Conservation (phyloP, 2,113 vertebrate genomes). For the Myrmophylax atrothorax region DNA sequence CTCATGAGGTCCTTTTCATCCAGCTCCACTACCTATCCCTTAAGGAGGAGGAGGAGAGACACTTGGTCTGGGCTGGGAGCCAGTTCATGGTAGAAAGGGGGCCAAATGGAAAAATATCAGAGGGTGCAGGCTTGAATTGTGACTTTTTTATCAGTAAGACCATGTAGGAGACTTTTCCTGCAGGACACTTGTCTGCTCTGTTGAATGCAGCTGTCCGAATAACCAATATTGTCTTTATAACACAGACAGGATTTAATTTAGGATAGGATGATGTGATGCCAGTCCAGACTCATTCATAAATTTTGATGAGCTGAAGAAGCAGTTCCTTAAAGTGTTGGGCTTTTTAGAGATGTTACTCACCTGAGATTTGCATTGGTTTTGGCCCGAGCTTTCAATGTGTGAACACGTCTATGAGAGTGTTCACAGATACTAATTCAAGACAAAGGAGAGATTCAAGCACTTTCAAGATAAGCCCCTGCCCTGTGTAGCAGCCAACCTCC, state of each 20-base stretch:
- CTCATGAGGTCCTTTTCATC: neutral
- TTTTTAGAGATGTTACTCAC: neutral
- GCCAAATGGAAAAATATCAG: neutral
- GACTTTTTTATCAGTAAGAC: neutral
- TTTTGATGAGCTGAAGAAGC: neutral
- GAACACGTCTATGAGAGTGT: neutral
- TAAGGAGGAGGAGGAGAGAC: neutral
- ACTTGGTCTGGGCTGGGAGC: neutral
- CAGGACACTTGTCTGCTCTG: neutral
- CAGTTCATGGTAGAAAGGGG: neutral
- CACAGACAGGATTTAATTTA: neutral
- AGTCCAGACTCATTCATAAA: neutral
- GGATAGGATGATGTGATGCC: neutral
- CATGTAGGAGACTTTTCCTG: neutral
- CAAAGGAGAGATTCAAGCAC: neutral
- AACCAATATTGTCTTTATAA: neutral
- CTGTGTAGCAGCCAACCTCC: neutral
- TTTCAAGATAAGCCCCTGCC: neutral
- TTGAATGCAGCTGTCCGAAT: neutral
- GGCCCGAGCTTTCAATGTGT: neutral
- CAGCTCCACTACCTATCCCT: neutral
- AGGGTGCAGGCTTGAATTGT: neutral
- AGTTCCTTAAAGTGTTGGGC: neutral
- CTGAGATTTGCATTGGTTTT: neutral
- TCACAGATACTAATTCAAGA: neutral